Percentiles rank a stretch among this genome's conserved stretches.
These are phyloP conservation scores for Norana najaformis DNA, from an alignment of 2,888 invertebrate species.

Conservation along the genomic window DNA sequence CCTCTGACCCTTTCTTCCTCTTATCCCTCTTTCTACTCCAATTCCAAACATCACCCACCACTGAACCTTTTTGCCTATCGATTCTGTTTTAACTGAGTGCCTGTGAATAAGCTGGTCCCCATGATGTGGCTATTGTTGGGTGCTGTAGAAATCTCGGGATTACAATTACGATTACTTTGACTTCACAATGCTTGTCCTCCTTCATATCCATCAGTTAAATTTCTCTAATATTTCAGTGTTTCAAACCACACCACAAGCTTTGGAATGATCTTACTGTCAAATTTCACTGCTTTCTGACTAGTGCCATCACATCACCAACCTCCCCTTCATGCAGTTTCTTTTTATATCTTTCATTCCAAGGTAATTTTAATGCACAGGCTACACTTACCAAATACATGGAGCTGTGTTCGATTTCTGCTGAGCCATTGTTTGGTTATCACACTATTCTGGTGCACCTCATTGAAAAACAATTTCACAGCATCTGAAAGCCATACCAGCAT, in stretches of 20 bases:
- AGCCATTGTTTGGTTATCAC: constrained; percentile 26
- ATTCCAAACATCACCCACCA: too few relatives aligned
- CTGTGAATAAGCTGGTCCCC: too few relatives aligned
- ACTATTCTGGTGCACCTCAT: constrained; percentile 9
- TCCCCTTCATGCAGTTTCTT: background rate
- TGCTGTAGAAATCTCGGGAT: too few relatives aligned
- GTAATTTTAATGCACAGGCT: background rate
- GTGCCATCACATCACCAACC: background rate
- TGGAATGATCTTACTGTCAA: background rate
- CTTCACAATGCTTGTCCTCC: too few relatives aligned
- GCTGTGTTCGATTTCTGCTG: constrained; percentile 27
- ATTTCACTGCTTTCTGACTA: constrained; percentile 4
- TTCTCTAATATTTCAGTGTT: too few relatives aligned
- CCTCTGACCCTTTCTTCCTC: too few relatives aligned
- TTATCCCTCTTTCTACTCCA: too few relatives aligned
- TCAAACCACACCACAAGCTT: background rate
- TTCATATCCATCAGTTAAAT: too few relatives aligned
- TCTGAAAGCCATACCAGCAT: constrained; percentile 21
- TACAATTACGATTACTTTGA: too few relatives aligned
- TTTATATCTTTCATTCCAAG: background rate
- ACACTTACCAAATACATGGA: constrained; percentile 31
- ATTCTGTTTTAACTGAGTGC: too few relatives aligned
- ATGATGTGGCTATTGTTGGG: too few relatives aligned
- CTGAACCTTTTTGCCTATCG: too few relatives aligned
- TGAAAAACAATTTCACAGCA: constrained; percentile 28